These are phyloP conservation scores for Columbina picui DNA, from an alignment of 2,113 vertebrate species.

Conservation along the genomic window DNA sequence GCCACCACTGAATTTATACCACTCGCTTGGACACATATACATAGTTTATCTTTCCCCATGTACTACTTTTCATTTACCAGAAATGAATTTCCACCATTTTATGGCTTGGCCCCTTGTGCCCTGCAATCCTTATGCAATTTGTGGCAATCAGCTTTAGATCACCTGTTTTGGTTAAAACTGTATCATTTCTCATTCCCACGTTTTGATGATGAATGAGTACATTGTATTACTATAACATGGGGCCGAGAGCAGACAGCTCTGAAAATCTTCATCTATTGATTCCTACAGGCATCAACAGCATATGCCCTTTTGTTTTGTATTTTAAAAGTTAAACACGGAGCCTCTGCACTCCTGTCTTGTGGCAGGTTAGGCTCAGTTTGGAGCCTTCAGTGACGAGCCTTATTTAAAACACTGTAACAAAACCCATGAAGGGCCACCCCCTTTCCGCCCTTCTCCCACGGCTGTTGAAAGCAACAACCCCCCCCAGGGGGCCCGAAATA, in stretches of 20 bases:
- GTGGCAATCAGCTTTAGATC: not conserved
- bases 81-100: not conserved
- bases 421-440: not conserved
- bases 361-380: not conserved
- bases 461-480: not conserved
- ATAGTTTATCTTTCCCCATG: not conserved
- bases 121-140: not conserved
- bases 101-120: not conserved
- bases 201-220: not conserved
- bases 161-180: not conserved
- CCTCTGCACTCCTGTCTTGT: not conserved
- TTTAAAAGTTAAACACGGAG: not conserved
- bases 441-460: rapidly evolving
- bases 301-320: not conserved
- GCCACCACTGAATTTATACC: not conserved
- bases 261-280: not conserved
- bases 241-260: not conserved
- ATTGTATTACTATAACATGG: rapidly evolving
- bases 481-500: no score
- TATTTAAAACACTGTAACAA: not conserved
- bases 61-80: not conserved
- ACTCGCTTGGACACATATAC: not conserved
- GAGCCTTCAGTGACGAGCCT: not conserved
- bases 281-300: not conserved
- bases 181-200: not conserved